These are phyloP conservation scores for Agrypnia vestita DNA, from an alignment of 1,140 invertebrate genomes.

Conservation along the genomic window DNA sequence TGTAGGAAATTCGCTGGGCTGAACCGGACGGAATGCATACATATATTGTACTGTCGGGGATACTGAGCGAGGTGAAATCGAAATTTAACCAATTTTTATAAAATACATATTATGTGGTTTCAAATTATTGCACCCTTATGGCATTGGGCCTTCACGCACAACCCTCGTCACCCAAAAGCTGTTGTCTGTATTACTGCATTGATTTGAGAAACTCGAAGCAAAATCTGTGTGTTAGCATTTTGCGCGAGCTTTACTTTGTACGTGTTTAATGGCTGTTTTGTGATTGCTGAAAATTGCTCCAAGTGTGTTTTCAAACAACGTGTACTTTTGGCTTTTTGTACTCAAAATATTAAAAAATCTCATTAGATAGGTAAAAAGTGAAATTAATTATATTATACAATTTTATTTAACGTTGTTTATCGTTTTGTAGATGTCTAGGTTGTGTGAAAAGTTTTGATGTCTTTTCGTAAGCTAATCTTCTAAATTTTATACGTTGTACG, in stretches of 20 bases:
- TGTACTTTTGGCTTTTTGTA: conserved; percentile 36
- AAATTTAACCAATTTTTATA: too few species aligned
- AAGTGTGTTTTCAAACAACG: conserved; percentile 33
- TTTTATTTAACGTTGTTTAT: neutral
- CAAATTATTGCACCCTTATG: conserved; percentile 42
- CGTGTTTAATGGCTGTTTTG: conserved; percentile 21
- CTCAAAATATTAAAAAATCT: conserved; percentile 29
- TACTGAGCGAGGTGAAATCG: too few species aligned
- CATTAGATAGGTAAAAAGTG: conserved; percentile 29
- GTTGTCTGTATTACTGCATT: conserved; percentile 19
- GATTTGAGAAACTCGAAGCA: conserved; percentile 3
- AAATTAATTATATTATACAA: conserved; percentile 9
- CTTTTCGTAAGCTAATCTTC: conserved; percentile 3
- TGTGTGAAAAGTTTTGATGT: conserved; percentile 9
- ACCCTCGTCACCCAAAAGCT: conserved; percentile 15
- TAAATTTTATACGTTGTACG: neutral
- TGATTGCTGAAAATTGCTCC: conserved; percentile 40
- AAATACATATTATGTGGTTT: too few species aligned
- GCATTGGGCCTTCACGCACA: conserved; percentile 23
- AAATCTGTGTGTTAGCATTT: conserved; percentile 6
- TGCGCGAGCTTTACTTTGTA: neutral
- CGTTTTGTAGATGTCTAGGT: neutral
- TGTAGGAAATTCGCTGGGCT: too few species aligned
- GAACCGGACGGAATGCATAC: too few species aligned
- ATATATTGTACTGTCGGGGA: too few species aligned